Evolutionary conservation across 1,140 invertebrate species (phyloP), one percentile per base, ranked within the genome.

Genomic region (Eriocheir sinensis): DNA sequence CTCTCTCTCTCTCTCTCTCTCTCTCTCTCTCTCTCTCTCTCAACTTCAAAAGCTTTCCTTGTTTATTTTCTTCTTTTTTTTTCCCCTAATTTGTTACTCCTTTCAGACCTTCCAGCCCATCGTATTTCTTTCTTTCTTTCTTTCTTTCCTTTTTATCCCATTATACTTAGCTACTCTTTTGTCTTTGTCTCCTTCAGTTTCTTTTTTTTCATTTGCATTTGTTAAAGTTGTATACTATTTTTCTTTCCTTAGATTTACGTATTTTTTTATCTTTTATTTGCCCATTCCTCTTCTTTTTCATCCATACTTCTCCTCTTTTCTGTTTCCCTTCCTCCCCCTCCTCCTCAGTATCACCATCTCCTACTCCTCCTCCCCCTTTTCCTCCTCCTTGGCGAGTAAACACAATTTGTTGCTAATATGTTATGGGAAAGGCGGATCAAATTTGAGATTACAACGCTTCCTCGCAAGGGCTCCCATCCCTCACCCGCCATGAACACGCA

Each of bases 371-470:
- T 90, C 89, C 38, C 41, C 32, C 60, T 72, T 34, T 48, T 38
- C 30, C 17, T 38, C 60, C 32, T 72, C 32, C 89, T 38, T 30
- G 4, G 48, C 48, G 53, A 72, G 53, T 21, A 90, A 90, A 90
- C 53, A 90, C 89, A 72, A 90, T 90, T 72, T 90, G 48, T 90
- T 36, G 48, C 9, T 90, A 90, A 90, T 90, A 90, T 72, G 89
- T 90, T 90, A 72, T 90, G 89, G 44, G 17, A 90, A 90, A 38
- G 60, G 89, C 89, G 89, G 89, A 90, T 90, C 89, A 72, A 90
- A 90, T 90, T 90, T 72, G 89, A 90, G 89, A 90, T 90, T 90
- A 90, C 53, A 90, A 90, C 89, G 89, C 89, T 90, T 90, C 89
- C 89, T 90, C 27, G n/a, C 60, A 4, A 12, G 60, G n/a, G n/a